Percentiles rank a stretch among this genome's conserved stretches.
Conservation (phyloP, 1,140 invertebrate genomes). For the Rhyzopertha dominica region DNA sequence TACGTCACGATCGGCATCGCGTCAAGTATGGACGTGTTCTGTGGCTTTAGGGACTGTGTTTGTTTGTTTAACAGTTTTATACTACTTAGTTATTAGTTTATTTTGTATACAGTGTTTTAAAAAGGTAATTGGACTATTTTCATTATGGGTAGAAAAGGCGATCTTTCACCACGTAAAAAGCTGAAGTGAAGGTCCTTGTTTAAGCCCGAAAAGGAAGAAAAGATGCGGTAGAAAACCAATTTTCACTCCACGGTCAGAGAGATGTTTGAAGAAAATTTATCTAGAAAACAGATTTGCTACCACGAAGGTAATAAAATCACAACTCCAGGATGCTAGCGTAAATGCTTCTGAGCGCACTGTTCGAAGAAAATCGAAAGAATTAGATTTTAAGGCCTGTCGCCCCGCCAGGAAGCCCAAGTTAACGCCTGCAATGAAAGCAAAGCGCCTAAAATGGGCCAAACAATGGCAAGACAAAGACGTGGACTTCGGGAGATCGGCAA, state of each 20-base stretch:
- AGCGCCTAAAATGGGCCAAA: constrained; percentile 1
- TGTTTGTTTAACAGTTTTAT: no score
- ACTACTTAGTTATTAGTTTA: no score
- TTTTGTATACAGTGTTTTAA: no score
- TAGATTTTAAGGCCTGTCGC: constrained; percentile 1
- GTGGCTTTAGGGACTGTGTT: no score
- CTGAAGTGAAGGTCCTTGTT: constrained; percentile 2
- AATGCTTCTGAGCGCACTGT: constrained; percentile 2
- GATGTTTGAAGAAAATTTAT: constrained; percentile 3
- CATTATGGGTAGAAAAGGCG: neutral
- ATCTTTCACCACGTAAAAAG: neutral
- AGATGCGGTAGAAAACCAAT: constrained; percentile 1
- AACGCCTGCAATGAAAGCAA: constrained; percentile 1
- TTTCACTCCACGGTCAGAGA: constrained; percentile 1
- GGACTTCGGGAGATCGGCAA: constrained; percentile 3
- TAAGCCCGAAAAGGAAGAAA: neutral
- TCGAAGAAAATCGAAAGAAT: constrained; percentile 1
- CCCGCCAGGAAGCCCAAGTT: neutral
- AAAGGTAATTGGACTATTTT: neutral
- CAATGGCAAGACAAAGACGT: neutral
- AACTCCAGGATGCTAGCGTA: neutral
- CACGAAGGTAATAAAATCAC: neutral
- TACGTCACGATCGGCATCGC: no score
- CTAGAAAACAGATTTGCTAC: constrained; percentile 1
- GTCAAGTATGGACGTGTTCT: no score